Evolutionary conservation across 2,113 vertebrate genomes (phyloP).

Genomic region (Oceanites oceanicus): DNA sequence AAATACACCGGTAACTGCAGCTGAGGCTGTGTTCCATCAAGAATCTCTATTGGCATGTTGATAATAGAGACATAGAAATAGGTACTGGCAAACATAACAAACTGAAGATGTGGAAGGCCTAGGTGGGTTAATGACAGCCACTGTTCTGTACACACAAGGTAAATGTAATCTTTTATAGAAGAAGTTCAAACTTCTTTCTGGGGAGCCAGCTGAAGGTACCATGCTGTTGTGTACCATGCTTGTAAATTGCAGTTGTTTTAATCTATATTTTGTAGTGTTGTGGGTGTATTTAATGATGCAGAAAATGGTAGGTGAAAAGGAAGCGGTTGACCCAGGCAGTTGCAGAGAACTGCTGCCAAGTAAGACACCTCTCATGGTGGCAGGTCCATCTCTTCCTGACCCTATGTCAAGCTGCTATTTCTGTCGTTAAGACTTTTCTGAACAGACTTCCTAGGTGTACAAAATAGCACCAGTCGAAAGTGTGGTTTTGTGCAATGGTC

Average conservation of each 20-base stretch:
- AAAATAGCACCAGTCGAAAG: not conserved
- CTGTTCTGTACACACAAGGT: not conserved
- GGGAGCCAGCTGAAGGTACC: not conserved
- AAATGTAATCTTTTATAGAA: not conserved
- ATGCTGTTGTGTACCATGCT: not conserved
- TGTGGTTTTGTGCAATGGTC: not conserved
- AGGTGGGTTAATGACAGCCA: not conserved
- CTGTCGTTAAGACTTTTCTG: not conserved
- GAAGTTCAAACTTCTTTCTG: not conserved
- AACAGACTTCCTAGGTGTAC: not conserved
- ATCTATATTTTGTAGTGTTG: not conserved
- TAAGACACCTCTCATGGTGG: not conserved
- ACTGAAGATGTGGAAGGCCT: not conserved
- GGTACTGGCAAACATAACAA: not conserved
- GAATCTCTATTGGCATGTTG: not conserved
- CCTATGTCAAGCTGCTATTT: not conserved
- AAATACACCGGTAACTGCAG: fast-evolving
- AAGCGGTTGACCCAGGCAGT: not conserved
- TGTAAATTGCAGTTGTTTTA: not conserved
- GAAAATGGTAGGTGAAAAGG: not conserved
- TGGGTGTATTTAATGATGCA: not conserved
- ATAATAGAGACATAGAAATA: not conserved
- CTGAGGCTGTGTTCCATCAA: not conserved
- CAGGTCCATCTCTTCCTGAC: not conserved
- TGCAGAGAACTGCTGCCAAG: not conserved